These are phyloP conservation scores for Spermophilus dauricus DNA, from an alignment of 2,113 vertebrate species.

Conservation along the genomic window DNA sequence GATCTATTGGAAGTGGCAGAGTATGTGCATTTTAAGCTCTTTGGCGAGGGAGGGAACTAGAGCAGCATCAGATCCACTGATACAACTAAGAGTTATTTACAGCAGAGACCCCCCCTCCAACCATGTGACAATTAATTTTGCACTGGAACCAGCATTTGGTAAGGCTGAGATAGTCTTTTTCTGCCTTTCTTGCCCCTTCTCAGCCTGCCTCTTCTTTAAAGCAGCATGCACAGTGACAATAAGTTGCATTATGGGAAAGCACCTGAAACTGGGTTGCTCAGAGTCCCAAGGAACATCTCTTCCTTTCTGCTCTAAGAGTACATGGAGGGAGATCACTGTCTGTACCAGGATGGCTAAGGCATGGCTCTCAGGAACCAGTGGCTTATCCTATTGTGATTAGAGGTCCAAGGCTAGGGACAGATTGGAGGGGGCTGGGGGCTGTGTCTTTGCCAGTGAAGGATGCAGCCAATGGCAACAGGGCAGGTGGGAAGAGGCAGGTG, in stretches of 20 bases:
- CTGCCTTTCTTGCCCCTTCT: background rate
- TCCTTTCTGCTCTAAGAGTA: background rate
- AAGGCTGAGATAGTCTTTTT: background rate
- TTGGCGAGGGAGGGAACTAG: slow-evolving; percentile 72
- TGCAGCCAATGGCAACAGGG: background rate
- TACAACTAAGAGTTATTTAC: slow-evolving; percentile 62
- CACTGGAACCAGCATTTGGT: slow-evolving; percentile 21
- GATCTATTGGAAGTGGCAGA: slow-evolving; percentile 72
- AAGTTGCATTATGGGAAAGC: background rate
- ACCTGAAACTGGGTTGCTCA: background rate
- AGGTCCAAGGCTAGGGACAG: background rate
- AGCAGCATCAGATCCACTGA: slow-evolving; percentile 63
- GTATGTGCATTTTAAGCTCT: slow-evolving; percentile 68
- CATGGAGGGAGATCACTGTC: background rate
- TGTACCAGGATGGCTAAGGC: background rate
- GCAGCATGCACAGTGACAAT: background rate
- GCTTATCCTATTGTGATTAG: background rate
- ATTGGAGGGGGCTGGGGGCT: background rate
- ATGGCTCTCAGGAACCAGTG: background rate
- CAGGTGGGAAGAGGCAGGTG: background rate
- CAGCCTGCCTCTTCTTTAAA: background rate
- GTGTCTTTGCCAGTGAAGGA: background rate
- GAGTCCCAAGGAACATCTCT: background rate
- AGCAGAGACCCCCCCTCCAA: slow-evolving; percentile 28
- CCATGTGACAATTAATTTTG: slow-evolving; percentile 69